Base-by-base conservation (phyloP, 1,140 invertebrate genomes). In the Laupala kohalensis region DNA sequence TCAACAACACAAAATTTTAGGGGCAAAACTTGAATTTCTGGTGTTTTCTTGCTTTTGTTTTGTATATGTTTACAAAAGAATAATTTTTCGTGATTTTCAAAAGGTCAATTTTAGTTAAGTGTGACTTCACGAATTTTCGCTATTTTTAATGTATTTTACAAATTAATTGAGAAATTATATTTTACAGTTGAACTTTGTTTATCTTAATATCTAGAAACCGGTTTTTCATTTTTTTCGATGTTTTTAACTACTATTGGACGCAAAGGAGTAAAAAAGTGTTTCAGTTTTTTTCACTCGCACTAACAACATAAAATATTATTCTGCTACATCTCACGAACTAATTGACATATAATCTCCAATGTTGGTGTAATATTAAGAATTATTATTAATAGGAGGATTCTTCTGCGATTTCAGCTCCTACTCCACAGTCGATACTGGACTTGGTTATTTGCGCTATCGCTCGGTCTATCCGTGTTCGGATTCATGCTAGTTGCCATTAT, bases 371-470 rank as follows among this genome's bases (percentile, higher is more conserved):
- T 19, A 15, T 6, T 65, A 23, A 9, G 64, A 25, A 3, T 6
- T 25, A 65, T 12, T 23, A n/a, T 65, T 15, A 23, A 3, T 19
- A 1, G 25, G 23, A 24, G 9, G 9, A 65, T n/a, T 65, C 2
- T 65, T 65, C 6, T 65, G 64, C 9, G 64, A 30, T 82, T 79
- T 73, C 76, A 90, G 84, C 77, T 91, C 6, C 26, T 68, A 6
- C 76, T 92, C 25, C 83, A 87, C 72, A 86, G 88, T 28, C 84
- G 84, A 68, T 90, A 88, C 78, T 86, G 89, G 76, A 89, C 86
- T 1, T 74, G 81, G 68, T 79, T 85, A 28, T 87, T 89, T 74
- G 71, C 23, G 23, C 68, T 80, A 0, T 84, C 85, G 25, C 77
- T 88, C 3, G 13, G 86, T 5, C 74, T 87, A 23, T 89, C 90